Evolutionary conservation across 1,140 invertebrate species (phyloP), one percentile per base, ranked within the genome.

Genomic region (Stegodyphus mimosarum): DNA sequence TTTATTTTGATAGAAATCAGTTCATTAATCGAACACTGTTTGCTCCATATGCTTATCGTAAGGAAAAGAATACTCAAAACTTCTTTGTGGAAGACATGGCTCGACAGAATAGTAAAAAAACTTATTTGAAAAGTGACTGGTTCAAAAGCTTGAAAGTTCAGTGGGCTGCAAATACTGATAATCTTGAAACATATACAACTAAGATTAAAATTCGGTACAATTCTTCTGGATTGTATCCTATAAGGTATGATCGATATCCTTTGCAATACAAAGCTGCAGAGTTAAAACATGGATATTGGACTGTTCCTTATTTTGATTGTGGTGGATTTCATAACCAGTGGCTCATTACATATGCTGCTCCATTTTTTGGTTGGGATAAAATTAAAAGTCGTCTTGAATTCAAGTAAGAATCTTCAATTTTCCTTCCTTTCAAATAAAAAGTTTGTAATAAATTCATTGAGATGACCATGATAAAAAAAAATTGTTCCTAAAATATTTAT

Each of bases 331-430:
- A 91, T 51, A 88, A 89, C 48, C 74, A 88, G 17, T 99, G 98
- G 98, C 93, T 98, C 87, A 93, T 99, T 87, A 97, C 96, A 63
- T 99, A 99, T 92, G 95, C 96, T 74, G 94, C 94, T 76, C 98
- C 98, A 76, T 99, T 99, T 93, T 99, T 99, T 91, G 98, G 98
- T 77, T 97, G 95, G 94, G 97, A 99, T 90, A 95, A 94, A 90
- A 93, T 99, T 71, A 96, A 95, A 92, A 94, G 93, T 49, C 95
- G 95, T 91, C 91, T 98, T 87, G 96, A 98, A 93, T 98, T 98
- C 91, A 97, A 98, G 96, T 97, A 91, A 95, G 95, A 94, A 1
- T 51, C 15, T 66, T 50, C 49, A 2, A 1, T 51, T 50, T 72
- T 7, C 33, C 33, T 33, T 33, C 33, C 33, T 33, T 33, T 33